These are phyloP conservation scores for Drosophila elegans DNA, from an alignment of 1,140 invertebrate genomes.

Conservation along the genomic window DNA sequence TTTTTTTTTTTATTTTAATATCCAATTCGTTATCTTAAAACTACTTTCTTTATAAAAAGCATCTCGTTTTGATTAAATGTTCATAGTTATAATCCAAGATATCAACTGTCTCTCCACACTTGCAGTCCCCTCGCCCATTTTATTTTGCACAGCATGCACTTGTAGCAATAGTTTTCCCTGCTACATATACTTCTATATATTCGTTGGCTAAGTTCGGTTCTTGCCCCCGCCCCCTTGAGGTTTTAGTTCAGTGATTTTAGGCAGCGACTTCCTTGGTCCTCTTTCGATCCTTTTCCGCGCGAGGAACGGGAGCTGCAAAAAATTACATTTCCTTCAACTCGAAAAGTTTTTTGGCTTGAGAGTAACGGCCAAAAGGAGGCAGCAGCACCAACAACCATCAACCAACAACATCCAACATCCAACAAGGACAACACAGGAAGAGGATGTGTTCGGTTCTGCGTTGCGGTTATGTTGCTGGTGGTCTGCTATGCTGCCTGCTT, in stretches of 20 bases:
- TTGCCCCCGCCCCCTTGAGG: constrained; percentile 49
- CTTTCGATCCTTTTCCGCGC: constrained; percentile 51
- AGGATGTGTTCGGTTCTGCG: constrained; percentile 81
- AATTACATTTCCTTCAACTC: constrained; percentile 82
- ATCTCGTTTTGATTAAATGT: too few relatives aligned
- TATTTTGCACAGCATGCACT: constrained; percentile 64
- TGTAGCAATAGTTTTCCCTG: constrained; percentile 59
- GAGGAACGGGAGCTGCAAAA: constrained; percentile 50
- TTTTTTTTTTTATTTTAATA: too few relatives aligned
- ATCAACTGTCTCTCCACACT: background rate
- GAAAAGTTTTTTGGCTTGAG: constrained; percentile 72
- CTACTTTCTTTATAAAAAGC: too few relatives aligned
- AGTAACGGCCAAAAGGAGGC: constrained; percentile 25
- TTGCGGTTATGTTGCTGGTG: constrained; percentile 63
- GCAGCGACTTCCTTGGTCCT: constrained; percentile 67
- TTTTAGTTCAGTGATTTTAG: constrained; percentile 82
- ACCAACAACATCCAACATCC: constrained; percentile 4
- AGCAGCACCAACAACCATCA: too few relatives aligned
- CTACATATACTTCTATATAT: constrained; percentile 13
- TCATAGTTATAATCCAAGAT: constrained; percentile 4
- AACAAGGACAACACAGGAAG: constrained; percentile 67
- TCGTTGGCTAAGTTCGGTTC: constrained; percentile 14
- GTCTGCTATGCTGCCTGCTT: constrained; percentile 62
- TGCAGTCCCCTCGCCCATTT: background rate
- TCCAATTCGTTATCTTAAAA: too few relatives aligned